phyloP scores from a whole-genome alignment of 2,113 vertebrate species.

The Ctenodactylus gundi region DNA sequence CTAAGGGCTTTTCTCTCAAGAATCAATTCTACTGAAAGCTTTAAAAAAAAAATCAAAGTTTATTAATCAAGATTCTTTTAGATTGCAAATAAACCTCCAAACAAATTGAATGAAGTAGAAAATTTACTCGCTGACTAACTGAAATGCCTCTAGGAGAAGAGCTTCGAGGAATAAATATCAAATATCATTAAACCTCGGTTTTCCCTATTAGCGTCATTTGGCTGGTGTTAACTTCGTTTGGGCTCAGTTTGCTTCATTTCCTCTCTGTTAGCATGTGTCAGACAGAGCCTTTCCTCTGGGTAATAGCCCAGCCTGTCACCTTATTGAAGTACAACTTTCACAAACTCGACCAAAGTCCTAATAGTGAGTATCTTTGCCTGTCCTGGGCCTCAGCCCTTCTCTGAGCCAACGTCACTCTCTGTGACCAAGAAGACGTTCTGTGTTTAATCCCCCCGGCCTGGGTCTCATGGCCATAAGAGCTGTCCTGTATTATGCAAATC shows the following conservation, averaged over 20 bases:
- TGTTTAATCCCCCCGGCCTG: background rate
- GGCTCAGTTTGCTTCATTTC: background rate
- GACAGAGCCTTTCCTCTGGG: background rate
- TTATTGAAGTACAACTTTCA: background rate
- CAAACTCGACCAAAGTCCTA: background rate
- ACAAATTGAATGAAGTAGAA: background rate
- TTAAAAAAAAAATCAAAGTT: background rate
- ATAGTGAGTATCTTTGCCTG: background rate
- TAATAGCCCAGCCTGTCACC: background rate
- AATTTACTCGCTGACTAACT: background rate
- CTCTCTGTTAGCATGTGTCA: background rate
- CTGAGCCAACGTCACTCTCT: background rate
- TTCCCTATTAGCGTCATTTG: background rate
- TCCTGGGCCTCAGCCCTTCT: background rate
- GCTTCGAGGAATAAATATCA: background rate
- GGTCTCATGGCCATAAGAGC: background rate
- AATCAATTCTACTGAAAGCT: background rate
- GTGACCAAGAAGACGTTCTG: background rate
- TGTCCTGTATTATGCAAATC: background rate
- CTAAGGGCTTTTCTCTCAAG: background rate
- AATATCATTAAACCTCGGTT: background rate
- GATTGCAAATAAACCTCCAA: background rate
- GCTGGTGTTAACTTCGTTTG: background rate
- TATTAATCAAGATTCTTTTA: background rate
- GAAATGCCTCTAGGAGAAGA: background rate